These are phyloP conservation scores for Peromyscus melanophrys DNA, from an alignment of 2,797 vertebrate species.

Conservation along the genomic window DNA sequence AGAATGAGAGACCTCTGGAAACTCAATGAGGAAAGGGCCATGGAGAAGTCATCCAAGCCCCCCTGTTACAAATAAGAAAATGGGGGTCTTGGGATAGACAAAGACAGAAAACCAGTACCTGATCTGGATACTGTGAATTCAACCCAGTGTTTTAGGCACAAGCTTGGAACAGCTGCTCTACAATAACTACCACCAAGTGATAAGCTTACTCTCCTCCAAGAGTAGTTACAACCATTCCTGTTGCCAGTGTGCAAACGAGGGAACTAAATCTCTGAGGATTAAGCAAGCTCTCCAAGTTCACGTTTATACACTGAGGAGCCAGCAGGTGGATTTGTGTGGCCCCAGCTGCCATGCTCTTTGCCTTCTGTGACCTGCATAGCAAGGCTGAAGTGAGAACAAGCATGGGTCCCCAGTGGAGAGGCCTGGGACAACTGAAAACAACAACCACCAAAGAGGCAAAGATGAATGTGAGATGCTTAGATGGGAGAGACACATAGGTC, in stretches of 20 bases:
- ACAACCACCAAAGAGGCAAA: background rate
- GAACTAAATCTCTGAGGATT: background rate
- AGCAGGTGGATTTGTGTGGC: background rate
- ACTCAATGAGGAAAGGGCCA: slow-evolving; percentile 39
- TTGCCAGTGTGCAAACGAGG: background rate
- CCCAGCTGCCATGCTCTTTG: background rate
- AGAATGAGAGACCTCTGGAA: slow-evolving; percentile 66
- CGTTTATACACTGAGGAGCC: background rate
- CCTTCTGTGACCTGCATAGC: background rate
- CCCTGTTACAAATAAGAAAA: slow-evolving; percentile 24
- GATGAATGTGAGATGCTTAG: background rate
- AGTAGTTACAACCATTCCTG: background rate
- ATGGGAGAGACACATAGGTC: background rate
- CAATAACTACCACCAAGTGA: background rate
- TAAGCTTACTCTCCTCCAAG: background rate
- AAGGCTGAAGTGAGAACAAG: background rate
- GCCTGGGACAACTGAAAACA: background rate
- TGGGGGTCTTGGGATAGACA: background rate
- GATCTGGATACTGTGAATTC: background rate
- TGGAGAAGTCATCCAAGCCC: background rate
- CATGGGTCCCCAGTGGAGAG: background rate
- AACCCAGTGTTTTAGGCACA: background rate
- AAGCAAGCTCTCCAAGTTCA: background rate
- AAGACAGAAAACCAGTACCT: background rate
- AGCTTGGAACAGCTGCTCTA: background rate